Conservation (phyloP, 2,888 invertebrate genomes). For the Apotomis capreana region DNA sequence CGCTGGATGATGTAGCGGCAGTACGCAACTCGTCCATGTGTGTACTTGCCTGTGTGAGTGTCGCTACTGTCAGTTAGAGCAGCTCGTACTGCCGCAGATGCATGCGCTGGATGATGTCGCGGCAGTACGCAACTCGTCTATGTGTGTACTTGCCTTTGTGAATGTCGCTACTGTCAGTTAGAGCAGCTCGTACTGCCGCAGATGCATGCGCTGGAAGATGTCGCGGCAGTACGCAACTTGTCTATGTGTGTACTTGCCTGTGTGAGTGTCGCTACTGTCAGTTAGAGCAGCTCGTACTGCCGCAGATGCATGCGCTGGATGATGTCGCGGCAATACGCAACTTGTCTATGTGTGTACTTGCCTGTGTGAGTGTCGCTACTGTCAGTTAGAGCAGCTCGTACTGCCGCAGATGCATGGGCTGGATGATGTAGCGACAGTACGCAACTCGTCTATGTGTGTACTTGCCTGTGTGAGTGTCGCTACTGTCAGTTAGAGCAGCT, state of each 20-base stretch:
- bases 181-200: slow-evolving; percentile 99
- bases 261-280: slow-evolving; percentile 25
- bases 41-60: background rate
- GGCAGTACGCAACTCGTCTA: slow-evolving; percentile 86
- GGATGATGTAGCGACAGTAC: slow-evolving; percentile 96
- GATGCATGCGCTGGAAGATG: slow-evolving; percentile 99
- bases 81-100: slow-evolving; percentile 99
- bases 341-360: background rate
- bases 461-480: slow-evolving; percentile 17
- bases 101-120: slow-evolving; percentile 99
- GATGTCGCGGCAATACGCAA: slow-evolving; percentile 90
- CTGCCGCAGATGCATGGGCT: slow-evolving; percentile 99
- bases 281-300: slow-evolving; percentile 99
- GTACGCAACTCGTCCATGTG: too few species aligned
- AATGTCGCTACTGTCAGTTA: slow-evolving; percentile 76
- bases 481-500: slow-evolving; percentile 93
- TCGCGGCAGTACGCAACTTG: slow-evolving; percentile 92
- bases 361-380: slow-evolving; percentile 12
- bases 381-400: slow-evolving; percentile 98
- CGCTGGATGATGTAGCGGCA: slow-evolving; percentile 98
- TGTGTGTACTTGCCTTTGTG: background rate
- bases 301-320: slow-evolving; percentile 99
- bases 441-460: background rate
- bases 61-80: slow-evolving; percentile 86
- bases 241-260: slow-evolving; percentile 52